Evolutionary conservation across 2,113 vertebrate species (phyloP), one percentile per base, ranked within the genome.

Genomic region (Periophthalmus modestus): DNA sequence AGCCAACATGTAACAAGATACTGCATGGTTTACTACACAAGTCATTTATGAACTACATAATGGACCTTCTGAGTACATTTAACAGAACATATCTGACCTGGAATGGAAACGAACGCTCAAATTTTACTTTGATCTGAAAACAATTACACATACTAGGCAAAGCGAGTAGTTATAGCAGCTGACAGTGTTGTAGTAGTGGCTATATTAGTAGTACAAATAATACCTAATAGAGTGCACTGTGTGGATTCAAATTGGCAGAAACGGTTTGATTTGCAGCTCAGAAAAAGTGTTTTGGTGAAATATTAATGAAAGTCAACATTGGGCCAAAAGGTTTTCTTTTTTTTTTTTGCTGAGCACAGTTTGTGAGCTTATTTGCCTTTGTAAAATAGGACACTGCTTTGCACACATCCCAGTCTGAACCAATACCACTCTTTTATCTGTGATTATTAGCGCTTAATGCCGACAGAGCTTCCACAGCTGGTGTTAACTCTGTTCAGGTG

Each of bases 251-350:
- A 57, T 46, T 16, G 7, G 55, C 75, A 13, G 12, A 18, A 62
- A 33, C 6, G 9, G 59, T 34, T 62, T 18, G 59, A 4, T 18
- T 5, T 7, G 7, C 34, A 10, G 59, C 24, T 16, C 13, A 54
- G 52, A 54, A n/a, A 39, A 19, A n/a, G 57, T 59, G 11, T 34
- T 62, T 62, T 34, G 59, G 28, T 62, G 7, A 62, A 61, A 61
- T 15, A 61, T 61, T 61, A 24, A 61, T 57, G 55, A 57, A 57
- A 33, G 58, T 61, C 23, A 61, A 61, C 23, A 59, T 59, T 59
- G 57, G 57, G 23, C 57, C 21, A 33, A 61, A 21, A 10, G n/a
- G 28, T 28, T 28, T 28, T 28, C 28, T 28, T n/a, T 11, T 15
- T 13, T n/a, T 28, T 28, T 59, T 59, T 28, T 24, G 57, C 21